These are phyloP conservation scores for Nyctalus aviator DNA, from an alignment of 2,797 vertebrate genomes.

Conservation along the genomic window DNA sequence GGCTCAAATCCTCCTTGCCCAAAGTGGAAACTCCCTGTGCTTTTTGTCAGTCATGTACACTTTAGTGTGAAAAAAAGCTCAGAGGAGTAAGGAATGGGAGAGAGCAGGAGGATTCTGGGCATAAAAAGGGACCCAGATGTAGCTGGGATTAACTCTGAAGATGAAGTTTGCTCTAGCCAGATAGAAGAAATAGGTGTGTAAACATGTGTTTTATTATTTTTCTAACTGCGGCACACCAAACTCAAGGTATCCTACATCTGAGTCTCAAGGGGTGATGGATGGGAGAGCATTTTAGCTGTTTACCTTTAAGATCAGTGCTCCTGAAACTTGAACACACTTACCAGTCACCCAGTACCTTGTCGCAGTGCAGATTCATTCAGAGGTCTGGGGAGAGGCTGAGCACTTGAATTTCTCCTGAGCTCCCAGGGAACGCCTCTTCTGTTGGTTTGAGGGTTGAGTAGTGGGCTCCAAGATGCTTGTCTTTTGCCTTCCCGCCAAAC, in stretches of 20 bases:
- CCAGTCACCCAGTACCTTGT: not conserved
- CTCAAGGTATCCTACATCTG: not conserved
- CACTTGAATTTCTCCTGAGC: not conserved
- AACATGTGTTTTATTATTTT: not conserved
- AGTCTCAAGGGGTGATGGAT: not conserved
- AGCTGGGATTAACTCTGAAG: not conserved
- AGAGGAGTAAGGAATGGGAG: not conserved
- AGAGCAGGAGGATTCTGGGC: not conserved
- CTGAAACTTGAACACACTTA: too few relatives aligned
- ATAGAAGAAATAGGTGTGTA: not conserved
- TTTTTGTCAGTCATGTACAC: not conserved
- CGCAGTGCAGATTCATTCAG: not conserved
- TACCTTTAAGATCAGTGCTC: not conserved
- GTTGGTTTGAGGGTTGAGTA: not conserved
- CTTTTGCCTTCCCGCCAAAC: not conserved
- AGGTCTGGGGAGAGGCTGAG: not conserved
- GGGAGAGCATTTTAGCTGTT: not conserved
- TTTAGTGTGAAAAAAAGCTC: not conserved
- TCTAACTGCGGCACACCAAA: not conserved
- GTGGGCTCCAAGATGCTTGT: not conserved
- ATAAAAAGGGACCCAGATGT: not conserved
- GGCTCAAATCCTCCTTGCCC: not conserved
- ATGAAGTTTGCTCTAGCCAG: not conserved
- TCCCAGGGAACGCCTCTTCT: not conserved
- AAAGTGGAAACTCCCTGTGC: slow-evolving; percentile 27